Evolutionary conservation across 1,140 invertebrate species (phyloP).

Genomic region (Cotesia vestalis): DNA sequence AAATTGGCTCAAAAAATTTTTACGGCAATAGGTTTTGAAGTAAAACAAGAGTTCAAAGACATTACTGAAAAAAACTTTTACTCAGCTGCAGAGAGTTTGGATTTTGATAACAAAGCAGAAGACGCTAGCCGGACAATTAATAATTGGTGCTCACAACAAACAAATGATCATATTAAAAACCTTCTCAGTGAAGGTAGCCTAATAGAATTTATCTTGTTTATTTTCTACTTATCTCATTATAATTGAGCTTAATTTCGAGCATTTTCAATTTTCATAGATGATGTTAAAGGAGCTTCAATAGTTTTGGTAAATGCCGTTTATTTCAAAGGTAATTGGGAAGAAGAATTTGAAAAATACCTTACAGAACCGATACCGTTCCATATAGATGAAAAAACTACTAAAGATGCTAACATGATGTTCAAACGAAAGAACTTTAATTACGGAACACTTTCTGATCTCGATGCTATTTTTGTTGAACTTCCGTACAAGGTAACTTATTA

Average conservation of each 20-base stretch:
- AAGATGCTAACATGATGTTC: conserved; percentile 64
- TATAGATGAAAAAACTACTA: conserved; percentile 52
- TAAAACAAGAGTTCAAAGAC: conserved; percentile 17
- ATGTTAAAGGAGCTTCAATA: conserved; percentile 64
- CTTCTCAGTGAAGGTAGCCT: conserved; percentile 66
- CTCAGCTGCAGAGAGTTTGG: conserved; percentile 65
- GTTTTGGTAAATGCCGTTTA: conserved; percentile 86
- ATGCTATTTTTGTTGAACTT: conserved; percentile 60
- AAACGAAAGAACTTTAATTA: conserved; percentile 47
- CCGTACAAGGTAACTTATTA: background rate
- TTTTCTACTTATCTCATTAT: background rate
- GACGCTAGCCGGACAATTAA: conserved; percentile 71
- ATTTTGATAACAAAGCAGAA: conserved; percentile 64
- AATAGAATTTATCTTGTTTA: background rate
- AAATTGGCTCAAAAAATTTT: conserved; percentile 74
- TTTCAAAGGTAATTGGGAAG: conserved; percentile 73
- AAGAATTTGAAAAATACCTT: conserved; percentile 54
- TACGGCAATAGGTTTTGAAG: conserved; percentile 63
- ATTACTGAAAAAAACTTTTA: conserved; percentile 55
- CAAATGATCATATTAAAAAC: conserved; percentile 77
- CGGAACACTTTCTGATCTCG: conserved; percentile 55
- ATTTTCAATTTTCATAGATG: conserved; percentile 1
- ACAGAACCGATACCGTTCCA: conserved; percentile 59
- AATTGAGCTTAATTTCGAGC: background rate
- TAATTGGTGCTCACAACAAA: conserved; percentile 76